Base-by-base conservation (phyloP, 2,797 vertebrate genomes). In the Taeniopygia guttata region DNA sequence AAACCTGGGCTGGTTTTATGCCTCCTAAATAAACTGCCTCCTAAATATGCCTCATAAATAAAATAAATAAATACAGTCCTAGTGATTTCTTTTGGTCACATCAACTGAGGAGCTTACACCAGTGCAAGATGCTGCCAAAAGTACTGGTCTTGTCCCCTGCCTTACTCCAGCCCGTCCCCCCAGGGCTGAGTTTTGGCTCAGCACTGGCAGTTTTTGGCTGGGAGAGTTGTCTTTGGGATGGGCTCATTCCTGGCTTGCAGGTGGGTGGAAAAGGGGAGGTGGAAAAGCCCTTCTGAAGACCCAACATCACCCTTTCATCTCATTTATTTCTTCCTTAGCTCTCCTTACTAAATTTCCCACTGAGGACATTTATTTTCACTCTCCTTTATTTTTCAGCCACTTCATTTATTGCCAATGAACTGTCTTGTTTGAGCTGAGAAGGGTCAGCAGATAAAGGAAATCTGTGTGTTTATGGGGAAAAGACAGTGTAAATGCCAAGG, bases 61-160 rank as follows among this genome's bases (percentile, higher is more conserved):
- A 89, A 62, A 49, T 29, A 40, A 54, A 66, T 62, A 45, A 82
- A 30, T 38, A 7, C 15, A 19, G 3, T 4, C 56, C 17, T 16
- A 13, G 13, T 46, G 56, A 18, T 69, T 77, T 78, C 14, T 25
- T 74, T 89, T 38, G 36, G 54, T 83, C 79, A 93, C 63, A 42
- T 30, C 49, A 22, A 1, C 23, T 2, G 0, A 54, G 55, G 66
- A 49, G 38, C 12, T 6, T 4, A 36, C 0, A 3, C 7, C 34
- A 42, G 18, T 16, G 38, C 0, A 3, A 58, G 40, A 26, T 11
- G 26, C 80, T 83, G 72, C 76, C 73, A 45, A 4, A 88, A 62
- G 29, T 56, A n/a, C 34, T 48, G 17, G 13, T 68, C 16, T 30
- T 11, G 2, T 46, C 56, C 34, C 20, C 30, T 10, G 2, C 40